Conservation (phyloP, 1,140 invertebrate genomes). For the Papilio machaon region DNA sequence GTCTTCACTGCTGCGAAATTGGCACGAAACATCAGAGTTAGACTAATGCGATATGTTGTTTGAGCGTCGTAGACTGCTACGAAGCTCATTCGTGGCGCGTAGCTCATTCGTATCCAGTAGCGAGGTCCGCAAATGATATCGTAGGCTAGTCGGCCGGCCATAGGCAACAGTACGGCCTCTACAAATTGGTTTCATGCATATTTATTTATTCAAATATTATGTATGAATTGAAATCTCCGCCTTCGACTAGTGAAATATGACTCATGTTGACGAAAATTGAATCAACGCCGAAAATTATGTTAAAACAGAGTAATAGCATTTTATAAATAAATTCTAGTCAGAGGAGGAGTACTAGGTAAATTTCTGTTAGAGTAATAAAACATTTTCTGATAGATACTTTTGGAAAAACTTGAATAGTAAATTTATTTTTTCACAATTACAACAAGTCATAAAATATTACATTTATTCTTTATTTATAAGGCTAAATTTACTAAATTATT, state of each 20-base stretch:
- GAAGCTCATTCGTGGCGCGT: slow-evolving; percentile 62
- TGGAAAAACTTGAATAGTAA: too few species aligned
- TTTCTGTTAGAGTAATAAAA: slow-evolving; percentile 41
- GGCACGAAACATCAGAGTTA: slow-evolving; percentile 59
- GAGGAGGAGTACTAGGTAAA: slow-evolving; percentile 45
- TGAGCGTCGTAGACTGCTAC: slow-evolving; percentile 45
- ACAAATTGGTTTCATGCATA: slow-evolving; percentile 82
- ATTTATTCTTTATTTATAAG: too few species aligned
- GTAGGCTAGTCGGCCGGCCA: slow-evolving; percentile 58
- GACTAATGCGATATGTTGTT: slow-evolving; percentile 43
- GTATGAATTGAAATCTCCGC: slow-evolving; percentile 79
- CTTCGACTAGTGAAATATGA: slow-evolving; percentile 76
- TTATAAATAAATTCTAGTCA: slow-evolving; percentile 49
- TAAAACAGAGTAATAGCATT: slow-evolving; percentile 53
- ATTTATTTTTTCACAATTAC: too few species aligned
- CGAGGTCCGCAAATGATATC: slow-evolving; percentile 73
- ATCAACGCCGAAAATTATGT: slow-evolving; percentile 67
- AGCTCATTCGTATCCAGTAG: slow-evolving; percentile 54
- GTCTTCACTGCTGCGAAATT: slow-evolving; percentile 36
- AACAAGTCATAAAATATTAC: too few species aligned
- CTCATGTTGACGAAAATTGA: slow-evolving; percentile 68
- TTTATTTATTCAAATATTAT: slow-evolving; percentile 82
- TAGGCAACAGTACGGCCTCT: slow-evolving; percentile 62
- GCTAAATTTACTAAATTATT: too few species aligned
- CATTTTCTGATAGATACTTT: neutral